Percentiles rank a stretch among this genome's conserved stretches.
phyloP scores from a whole-genome alignment of 2,888 invertebrate species.

The Netelia fuscicornis region DNA sequence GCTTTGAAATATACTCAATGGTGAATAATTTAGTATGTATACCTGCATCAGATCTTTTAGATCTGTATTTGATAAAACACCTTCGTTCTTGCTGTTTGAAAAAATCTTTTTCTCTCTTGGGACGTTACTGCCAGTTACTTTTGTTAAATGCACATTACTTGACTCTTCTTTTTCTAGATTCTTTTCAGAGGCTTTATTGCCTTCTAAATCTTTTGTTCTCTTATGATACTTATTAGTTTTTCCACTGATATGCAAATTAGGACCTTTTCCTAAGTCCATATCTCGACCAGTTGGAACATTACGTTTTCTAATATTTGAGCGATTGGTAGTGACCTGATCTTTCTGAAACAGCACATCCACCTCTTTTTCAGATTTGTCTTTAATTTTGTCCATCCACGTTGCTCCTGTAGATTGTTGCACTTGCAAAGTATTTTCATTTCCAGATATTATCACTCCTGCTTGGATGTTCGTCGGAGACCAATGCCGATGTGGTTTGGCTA shows the following conservation, averaged over 20 bases:
- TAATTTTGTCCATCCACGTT: constrained; percentile 12
- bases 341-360: constrained; percentile 40
- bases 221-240: background rate
- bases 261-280: constrained; percentile 5
- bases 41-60: constrained; percentile 50
- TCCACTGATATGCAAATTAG: background rate
- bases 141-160: background rate
- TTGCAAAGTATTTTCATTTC: background rate
- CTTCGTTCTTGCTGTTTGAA: background rate
- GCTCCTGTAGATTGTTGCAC: background rate
- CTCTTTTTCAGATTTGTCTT: constrained; percentile 6
- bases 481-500: constrained; percentile 71
- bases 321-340: background rate
- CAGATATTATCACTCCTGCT: background rate
- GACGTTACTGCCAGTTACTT: constrained; percentile 20
- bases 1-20: background rate
- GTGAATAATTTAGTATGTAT: background rate
- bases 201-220: constrained; percentile 6
- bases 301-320: background rate
- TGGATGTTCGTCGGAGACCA: constrained; percentile 73
- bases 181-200: constrained; percentile 4
- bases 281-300: background rate
- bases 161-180: background rate
- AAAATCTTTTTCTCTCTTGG: background rate
- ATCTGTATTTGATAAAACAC: constrained; percentile 14